phyloP scores from a whole-genome alignment of 2,113 vertebrate genomes.

The Tringa solitaria region DNA sequence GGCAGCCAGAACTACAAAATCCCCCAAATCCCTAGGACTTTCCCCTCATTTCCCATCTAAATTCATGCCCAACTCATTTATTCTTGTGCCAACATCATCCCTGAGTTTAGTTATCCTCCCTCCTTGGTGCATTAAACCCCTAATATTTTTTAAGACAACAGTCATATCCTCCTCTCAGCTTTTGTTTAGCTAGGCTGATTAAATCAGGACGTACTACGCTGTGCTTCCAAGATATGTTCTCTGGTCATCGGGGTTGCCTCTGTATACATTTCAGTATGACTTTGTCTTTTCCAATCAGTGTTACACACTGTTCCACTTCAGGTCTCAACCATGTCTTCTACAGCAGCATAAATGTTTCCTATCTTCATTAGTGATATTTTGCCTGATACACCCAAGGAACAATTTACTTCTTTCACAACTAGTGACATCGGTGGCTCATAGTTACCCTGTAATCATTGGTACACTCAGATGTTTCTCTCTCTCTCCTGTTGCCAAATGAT shows the following conservation, averaged over 20 bases:
- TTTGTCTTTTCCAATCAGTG: neutral
- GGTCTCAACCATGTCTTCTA: neutral
- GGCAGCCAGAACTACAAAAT: neutral
- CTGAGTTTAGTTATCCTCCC: neutral
- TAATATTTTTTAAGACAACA: neutral
- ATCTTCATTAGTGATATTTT: neutral
- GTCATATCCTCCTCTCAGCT: neutral
- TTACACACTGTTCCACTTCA: neutral
- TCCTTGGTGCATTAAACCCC: neutral
- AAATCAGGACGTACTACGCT: neutral
- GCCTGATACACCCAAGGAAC: neutral
- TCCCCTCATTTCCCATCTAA: neutral
- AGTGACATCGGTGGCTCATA: neutral
- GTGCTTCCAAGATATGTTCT: neutral
- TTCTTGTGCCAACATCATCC: neutral
- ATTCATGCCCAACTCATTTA: neutral
- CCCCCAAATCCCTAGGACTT: neutral
- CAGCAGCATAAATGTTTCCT: neutral
- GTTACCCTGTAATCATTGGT: neutral
- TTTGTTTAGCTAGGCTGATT: neutral
- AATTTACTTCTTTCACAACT: conserved; percentile 22
- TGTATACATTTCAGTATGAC: neutral
- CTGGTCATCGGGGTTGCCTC: neutral
- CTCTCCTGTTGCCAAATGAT: conserved; percentile 1
- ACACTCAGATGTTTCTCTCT: neutral